A percentile compares a stretch with the other conserved stretches of the same genome.
Evolutionary conservation across 2,888 invertebrate species (phyloP).

Genomic region (Ennomos fuscantarius): DNA sequence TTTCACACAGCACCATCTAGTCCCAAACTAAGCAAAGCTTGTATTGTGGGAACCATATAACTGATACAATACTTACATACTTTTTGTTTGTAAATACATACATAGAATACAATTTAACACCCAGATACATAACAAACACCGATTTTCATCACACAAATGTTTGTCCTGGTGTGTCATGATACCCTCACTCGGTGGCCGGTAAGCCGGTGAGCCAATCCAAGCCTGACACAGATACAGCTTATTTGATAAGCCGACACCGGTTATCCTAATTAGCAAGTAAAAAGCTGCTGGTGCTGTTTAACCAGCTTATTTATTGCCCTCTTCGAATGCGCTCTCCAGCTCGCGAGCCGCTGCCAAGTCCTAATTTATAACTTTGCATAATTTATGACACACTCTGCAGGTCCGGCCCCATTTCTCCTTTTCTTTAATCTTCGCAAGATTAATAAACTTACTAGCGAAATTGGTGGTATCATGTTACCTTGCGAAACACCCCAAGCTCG

Average conservation of each 20-base stretch:
- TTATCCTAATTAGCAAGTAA: slow-evolving; percentile 34
- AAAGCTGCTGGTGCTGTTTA: slow-evolving; percentile 8
- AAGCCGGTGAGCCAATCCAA: slow-evolving; percentile 2
- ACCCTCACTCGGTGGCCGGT: too few relatives aligned
- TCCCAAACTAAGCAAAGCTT: too few relatives aligned
- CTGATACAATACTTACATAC: too few relatives aligned
- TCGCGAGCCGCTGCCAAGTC: slow-evolving; percentile 39
- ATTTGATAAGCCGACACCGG: slow-evolving; percentile 24
- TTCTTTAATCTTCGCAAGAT: slow-evolving; percentile 2
- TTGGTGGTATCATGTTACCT: slow-evolving; percentile 13
- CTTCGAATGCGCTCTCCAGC: slow-evolving; percentile 4
- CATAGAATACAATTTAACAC: too few relatives aligned
- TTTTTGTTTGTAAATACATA: too few relatives aligned
- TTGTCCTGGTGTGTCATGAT: too few relatives aligned
- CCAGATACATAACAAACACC: too few relatives aligned
- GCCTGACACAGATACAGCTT: slow-evolving; percentile 13
- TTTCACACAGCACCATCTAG: too few relatives aligned
- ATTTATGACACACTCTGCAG: slow-evolving; percentile 42
- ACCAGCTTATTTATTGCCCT: slow-evolving; percentile 13
- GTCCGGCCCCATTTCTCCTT: slow-evolving; percentile 13
- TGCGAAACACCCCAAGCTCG: slow-evolving; percentile 8
- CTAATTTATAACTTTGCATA: slow-evolving; percentile 45
- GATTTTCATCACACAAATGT: too few relatives aligned
- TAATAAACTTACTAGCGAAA: slow-evolving; percentile 17
- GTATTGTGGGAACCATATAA: too few relatives aligned